phyloP scores from a whole-genome alignment of 2,888 invertebrate genomes.

The Heliconius ethilla region DNA sequence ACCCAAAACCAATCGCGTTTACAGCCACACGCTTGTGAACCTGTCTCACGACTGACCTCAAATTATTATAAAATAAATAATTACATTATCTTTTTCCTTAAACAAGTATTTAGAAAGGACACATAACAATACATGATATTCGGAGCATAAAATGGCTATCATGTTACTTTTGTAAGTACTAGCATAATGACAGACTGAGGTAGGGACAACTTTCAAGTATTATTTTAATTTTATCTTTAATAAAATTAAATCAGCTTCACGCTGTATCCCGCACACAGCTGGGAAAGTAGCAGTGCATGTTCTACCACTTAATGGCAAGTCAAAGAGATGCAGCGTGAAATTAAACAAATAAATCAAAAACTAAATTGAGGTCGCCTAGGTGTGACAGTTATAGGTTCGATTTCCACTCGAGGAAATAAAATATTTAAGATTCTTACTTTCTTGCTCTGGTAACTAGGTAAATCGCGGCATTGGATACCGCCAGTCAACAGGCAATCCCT shows the following conservation, averaged over 20 bases:
- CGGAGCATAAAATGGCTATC: constrained; percentile 36
- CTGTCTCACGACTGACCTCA: too few species aligned
- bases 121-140: constrained; percentile 36
- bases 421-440: background rate
- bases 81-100: background rate
- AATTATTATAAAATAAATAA: background rate
- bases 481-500: background rate
- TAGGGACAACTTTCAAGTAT: constrained; percentile 3
- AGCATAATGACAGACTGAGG: constrained; percentile 14
- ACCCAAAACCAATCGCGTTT: too few species aligned
- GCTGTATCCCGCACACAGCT: too few species aligned
- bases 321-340: too few species aligned
- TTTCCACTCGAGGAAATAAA: background rate
- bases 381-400: background rate
- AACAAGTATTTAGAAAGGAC: background rate
- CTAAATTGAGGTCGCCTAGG: too few species aligned
- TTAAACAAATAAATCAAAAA: too few species aligned
- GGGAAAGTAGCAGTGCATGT: too few species aligned
- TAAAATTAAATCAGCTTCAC: too few species aligned
- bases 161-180: constrained; percentile 27
- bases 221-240: background rate
- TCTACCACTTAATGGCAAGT: too few species aligned
- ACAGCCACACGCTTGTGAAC: too few species aligned
- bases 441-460: background rate
- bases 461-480: background rate